Base-by-base conservation (phyloP, 2,888 invertebrate species). In the Celastrina argiolus region DNA sequence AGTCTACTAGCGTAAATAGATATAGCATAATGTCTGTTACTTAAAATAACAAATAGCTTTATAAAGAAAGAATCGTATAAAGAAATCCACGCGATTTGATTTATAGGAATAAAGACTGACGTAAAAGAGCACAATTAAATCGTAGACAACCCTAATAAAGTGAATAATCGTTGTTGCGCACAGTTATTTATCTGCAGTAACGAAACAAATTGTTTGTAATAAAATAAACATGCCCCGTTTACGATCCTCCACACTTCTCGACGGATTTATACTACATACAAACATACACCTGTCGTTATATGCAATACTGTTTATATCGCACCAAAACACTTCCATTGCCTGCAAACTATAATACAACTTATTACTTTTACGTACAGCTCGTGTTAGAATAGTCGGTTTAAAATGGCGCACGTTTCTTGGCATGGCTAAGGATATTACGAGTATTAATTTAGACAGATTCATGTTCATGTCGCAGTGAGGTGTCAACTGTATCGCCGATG, bases 191-290 rank as follows among this genome's bases (percentile, higher is more conserved):
- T 69, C 68, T 71, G 69, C 65, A 71, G 63, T 72, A 69, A 70
- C 69, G 71, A 72, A 74, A 75, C 74, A 73, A 76, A 74, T 73
- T 76, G 75, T 74, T 73, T 72, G 74, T 75, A 76, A 75, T 74
- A 81, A 84, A 81, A 84, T 79, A 87, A 85, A 87, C 83, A 82
- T 70, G 72, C 73, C 74, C 75, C 76, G 77, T 79, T 82, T 81
- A 80, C 78, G 75, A 77, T 76, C 74, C 71, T 72, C 72, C 69
- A 68, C 74, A 71, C 75, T 69, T 74, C 65, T 76, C 73, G 82
- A 86, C 69, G 74, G 83, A 84, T 85, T 84, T 86, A 85, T 81
- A 73, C 73, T 67, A 71, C 69, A 73, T 74, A 77, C 79, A 78
- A 79, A 78, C 70, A 72, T 72, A 74, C 81, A 85, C 82, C 83